These are phyloP conservation scores for Diceros bicornis DNA, from an alignment of 2,797 vertebrate species.

Conservation along the genomic window DNA sequence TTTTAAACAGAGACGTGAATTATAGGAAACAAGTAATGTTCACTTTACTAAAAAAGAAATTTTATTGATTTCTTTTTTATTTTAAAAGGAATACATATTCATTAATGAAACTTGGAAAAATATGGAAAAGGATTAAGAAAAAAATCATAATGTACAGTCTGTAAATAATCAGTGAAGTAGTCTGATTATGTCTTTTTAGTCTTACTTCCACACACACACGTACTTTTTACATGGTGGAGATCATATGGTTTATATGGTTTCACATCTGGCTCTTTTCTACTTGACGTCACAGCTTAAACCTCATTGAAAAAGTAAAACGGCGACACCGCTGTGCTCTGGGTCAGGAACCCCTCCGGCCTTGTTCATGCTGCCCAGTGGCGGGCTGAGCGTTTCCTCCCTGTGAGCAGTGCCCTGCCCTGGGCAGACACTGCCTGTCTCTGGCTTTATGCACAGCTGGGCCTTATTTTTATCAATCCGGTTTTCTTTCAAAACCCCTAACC, in stretches of 20 bases:
- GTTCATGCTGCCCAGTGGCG: background rate
- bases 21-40: background rate
- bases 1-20: conserved; percentile 23
- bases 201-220: background rate
- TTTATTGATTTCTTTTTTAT: conserved; percentile 20
- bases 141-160: background rate
- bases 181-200: background rate
- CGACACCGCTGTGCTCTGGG: background rate
- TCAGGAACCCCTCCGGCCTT: background rate
- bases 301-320: background rate
- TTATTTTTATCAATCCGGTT: background rate
- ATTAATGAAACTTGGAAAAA: conserved; percentile 34
- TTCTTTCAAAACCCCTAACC: conserved; percentile 12
- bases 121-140: background rate
- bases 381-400: background rate
- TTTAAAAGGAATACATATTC: background rate
- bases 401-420: background rate
- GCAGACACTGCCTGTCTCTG: background rate
- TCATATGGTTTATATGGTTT: background rate
- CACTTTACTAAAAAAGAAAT: background rate
- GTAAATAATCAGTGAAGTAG: background rate
- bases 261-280: conserved; percentile 1
- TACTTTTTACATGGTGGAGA: background rate
- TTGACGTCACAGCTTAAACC: background rate
- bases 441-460: background rate